These are phyloP conservation scores for Phaenicophaeus curvirostris DNA, from an alignment of 2,797 vertebrate species.

Conservation along the genomic window DNA sequence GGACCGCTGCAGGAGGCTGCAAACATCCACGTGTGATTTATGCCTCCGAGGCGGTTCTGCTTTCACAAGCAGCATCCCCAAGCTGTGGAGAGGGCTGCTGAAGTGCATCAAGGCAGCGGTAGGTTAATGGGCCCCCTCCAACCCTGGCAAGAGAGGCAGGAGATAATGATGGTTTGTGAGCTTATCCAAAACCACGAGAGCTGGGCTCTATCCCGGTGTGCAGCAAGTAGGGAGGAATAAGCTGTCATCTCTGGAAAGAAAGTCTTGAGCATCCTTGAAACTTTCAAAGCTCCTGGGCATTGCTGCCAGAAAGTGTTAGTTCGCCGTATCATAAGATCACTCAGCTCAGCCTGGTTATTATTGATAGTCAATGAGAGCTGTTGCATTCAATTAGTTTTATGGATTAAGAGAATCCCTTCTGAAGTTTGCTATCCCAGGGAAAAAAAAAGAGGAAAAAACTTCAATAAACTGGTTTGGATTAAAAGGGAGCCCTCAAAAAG, in stretches of 20 bases:
- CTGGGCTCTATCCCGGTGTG: no score
- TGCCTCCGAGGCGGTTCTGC: not conserved
- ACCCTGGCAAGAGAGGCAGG: no score
- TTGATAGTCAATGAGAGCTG: not conserved
- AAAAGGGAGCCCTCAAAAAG: not conserved
- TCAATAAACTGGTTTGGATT: not conserved
- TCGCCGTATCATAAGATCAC: not conserved
- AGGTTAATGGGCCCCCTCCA: not conserved
- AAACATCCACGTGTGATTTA: rapidly evolving
- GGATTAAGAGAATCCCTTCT: not conserved
- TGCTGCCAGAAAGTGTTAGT: not conserved
- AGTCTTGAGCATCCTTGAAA: not conserved
- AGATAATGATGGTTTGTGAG: not conserved
- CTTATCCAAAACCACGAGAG: not conserved
- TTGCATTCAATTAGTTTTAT: not conserved
- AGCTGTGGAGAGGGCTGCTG: not conserved
- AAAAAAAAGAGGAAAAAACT: rapidly evolving
- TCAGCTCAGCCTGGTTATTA: not conserved
- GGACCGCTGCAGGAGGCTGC: not conserved
- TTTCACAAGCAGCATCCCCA: not conserved
- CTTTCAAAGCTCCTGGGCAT: not conserved
- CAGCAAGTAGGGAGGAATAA: not conserved
- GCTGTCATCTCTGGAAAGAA: not conserved
- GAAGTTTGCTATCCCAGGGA: not conserved
- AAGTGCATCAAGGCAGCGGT: not conserved